Evolutionary conservation across 92 coral and sea anemone species (phyloP).

Genomic region (Siderastrea siderea): DNA sequence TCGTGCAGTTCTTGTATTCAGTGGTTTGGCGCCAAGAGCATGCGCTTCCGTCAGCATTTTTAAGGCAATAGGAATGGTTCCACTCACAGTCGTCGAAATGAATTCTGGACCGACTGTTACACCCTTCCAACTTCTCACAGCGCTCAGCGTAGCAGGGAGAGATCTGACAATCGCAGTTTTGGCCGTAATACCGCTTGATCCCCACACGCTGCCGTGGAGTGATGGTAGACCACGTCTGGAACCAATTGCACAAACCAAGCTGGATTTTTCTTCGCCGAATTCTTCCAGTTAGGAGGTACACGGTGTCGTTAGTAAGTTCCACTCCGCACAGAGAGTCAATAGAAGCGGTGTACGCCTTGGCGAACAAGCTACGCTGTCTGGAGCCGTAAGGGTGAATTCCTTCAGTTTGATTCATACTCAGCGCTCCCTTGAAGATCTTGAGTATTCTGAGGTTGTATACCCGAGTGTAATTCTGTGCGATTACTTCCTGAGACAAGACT

Average conservation of each 20-base stretch:
- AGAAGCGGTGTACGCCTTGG: conserved; percentile 61
- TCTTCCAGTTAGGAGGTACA: conserved; percentile 75
- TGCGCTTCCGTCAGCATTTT: conserved; percentile 54
- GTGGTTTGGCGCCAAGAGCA: conserved; percentile 54
- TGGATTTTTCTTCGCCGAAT: conserved; percentile 51
- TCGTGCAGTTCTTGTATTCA: conserved; percentile 52
- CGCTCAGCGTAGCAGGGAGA: conserved; percentile 49
- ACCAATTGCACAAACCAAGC: conserved; percentile 80
- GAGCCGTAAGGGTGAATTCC: conserved; percentile 42
- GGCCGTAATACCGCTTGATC: conserved; percentile 74
- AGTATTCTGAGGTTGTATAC: conserved; percentile 69
- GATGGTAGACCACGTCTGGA: conserved; percentile 70
- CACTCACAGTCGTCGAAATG: conserved; percentile 63
- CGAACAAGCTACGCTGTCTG: conserved; percentile 20
- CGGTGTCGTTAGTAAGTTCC: conserved; percentile 38
- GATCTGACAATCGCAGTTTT: conserved; percentile 84
- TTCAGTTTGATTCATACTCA: conserved; percentile 15
- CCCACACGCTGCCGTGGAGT: conserved; percentile 77
- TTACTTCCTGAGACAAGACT: conserved; percentile 24
- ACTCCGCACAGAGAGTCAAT: conserved; percentile 53
- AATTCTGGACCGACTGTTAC: conserved; percentile 22
- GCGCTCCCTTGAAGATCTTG: conserved; percentile 73
- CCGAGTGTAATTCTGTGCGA: not conserved
- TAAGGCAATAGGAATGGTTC: conserved; percentile 78
- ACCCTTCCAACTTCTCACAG: conserved; percentile 21